Conservation (phyloP, 1,140 invertebrate genomes). For the Drosophila chauvacae region DNA sequence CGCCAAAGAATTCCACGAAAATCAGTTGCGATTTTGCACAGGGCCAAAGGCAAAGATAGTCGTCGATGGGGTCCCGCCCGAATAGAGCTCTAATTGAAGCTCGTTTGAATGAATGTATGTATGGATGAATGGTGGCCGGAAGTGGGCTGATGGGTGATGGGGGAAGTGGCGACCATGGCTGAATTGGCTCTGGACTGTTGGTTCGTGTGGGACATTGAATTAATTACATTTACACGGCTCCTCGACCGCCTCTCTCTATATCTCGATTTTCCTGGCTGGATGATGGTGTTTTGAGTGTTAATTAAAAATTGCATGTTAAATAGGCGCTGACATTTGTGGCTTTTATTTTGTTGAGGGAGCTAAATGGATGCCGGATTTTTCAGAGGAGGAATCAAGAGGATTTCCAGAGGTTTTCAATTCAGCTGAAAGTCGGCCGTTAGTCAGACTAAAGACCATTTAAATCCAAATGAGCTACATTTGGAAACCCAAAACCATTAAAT, state of each 20-base stretch:
- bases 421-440: too few relatives aligned
- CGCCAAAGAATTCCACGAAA: slow-evolving; percentile 41
- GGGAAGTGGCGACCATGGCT: slow-evolving; percentile 7
- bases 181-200: slow-evolving; percentile 28
- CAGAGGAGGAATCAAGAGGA: slow-evolving; percentile 2
- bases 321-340: slow-evolving; percentile 44
- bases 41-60: slow-evolving; percentile 41
- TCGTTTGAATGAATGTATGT: slow-evolving; percentile 18
- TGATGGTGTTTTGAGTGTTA: slow-evolving; percentile 51
- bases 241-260: slow-evolving; percentile 5
- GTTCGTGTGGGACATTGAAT: slow-evolving; percentile 50
- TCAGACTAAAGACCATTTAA: not conserved
- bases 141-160: slow-evolving; percentile 10
- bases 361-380: not conserved
- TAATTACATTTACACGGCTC: slow-evolving; percentile 64
- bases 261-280: slow-evolving; percentile 11
- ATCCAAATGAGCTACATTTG: not conserved
- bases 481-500: not conserved
- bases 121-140: slow-evolving; percentile 3
- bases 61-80: slow-evolving; percentile 14
- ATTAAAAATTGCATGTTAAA: slow-evolving; percentile 73
- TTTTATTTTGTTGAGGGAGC: slow-evolving; percentile 18
- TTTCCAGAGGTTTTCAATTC: not conserved
- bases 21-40: slow-evolving; percentile 55
- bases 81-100: slow-evolving; percentile 40